Conservation (phyloP, 2,113 vertebrate genomes). For the Ictalurus punctatus region DNA sequence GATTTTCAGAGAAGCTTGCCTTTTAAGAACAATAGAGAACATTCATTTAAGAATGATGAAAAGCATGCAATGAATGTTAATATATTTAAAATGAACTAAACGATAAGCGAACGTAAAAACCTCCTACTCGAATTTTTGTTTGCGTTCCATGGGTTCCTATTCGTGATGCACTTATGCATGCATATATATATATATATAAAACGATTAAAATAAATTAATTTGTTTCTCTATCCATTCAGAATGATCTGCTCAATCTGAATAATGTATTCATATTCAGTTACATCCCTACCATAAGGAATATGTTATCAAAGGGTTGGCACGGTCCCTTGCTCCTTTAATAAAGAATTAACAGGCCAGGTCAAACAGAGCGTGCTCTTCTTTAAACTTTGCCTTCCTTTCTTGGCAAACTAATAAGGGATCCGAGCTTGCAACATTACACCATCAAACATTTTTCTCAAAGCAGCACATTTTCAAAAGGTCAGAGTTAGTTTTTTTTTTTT, state of each 20-base stretch:
- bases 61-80: not conserved
- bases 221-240: not conserved
- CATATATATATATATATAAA: too few species aligned
- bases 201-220: too few species aligned
- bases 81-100: not conserved
- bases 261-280: not conserved
- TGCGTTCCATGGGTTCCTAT: not conserved
- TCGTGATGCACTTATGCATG: not conserved
- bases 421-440: slow-evolving; percentile 55
- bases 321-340: slow-evolving; percentile 51
- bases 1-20: not conserved
- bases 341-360: slow-evolving; percentile 52
- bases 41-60: not conserved
- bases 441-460: slow-evolving; percentile 55
- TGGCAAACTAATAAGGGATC: slow-evolving; percentile 56
- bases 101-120: too few species aligned
- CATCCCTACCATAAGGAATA: not conserved
- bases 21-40: not conserved
- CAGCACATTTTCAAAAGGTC: slow-evolving; percentile 39
- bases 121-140: not conserved
- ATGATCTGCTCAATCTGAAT: not conserved
- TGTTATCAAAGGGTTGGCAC: slow-evolving; percentile 38
- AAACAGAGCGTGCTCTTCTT: slow-evolving; percentile 38
- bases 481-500: slow-evolving; percentile 20
- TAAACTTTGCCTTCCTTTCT: slow-evolving; percentile 42